A percentile compares a stretch with the other conserved stretches of the same genome.
Evolutionary conservation across 2,888 invertebrate genomes (phyloP).

Genomic region (Agrochola lychnidis): DNA sequence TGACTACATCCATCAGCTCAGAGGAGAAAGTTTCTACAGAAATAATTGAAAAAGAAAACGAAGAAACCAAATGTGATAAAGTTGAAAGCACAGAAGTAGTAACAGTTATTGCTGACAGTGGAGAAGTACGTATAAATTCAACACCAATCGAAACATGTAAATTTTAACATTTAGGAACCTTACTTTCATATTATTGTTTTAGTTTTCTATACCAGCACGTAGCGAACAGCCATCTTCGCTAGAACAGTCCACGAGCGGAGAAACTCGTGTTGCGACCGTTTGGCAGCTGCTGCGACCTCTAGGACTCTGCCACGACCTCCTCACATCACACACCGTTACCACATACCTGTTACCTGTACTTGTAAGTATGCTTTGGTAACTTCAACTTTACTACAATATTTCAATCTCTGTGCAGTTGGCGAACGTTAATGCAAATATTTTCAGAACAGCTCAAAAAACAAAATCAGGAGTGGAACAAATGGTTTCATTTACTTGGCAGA

Average conservation of each 20-base stretch:
- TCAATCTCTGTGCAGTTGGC: not conserved
- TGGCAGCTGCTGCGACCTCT: slow-evolving; percentile 95
- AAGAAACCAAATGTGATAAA: slow-evolving; percentile 77
- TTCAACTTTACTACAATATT: not conserved
- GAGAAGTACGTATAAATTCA: slow-evolving; percentile 76
- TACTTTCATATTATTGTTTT: slow-evolving; percentile 18
- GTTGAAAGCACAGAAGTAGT: slow-evolving; percentile 74
- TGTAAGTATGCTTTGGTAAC: slow-evolving; percentile 88
- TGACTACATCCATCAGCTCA: slow-evolving; percentile 82
- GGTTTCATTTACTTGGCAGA: not conserved
- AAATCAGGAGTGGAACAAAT: slow-evolving; percentile 3
- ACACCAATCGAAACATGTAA: not conserved
- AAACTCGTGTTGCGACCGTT: slow-evolving; percentile 85
- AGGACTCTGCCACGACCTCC: slow-evolving; percentile 97
- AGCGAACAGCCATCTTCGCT: slow-evolving; percentile 85
- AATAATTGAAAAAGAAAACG: slow-evolving; percentile 83
- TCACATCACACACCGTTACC: slow-evolving; percentile 97
- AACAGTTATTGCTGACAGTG: slow-evolving; percentile 77
- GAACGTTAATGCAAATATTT: not conserved
- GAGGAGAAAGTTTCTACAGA: slow-evolving; percentile 86
- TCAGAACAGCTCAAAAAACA: not conserved
- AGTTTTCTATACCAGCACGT: slow-evolving; percentile 75
- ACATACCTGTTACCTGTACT: slow-evolving; percentile 98
- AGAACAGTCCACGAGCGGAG: slow-evolving; percentile 83
- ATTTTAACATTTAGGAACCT: not conserved